Evolutionary conservation across 2,797 vertebrate species (phyloP).

Genomic region (Falco columbarius): DNA sequence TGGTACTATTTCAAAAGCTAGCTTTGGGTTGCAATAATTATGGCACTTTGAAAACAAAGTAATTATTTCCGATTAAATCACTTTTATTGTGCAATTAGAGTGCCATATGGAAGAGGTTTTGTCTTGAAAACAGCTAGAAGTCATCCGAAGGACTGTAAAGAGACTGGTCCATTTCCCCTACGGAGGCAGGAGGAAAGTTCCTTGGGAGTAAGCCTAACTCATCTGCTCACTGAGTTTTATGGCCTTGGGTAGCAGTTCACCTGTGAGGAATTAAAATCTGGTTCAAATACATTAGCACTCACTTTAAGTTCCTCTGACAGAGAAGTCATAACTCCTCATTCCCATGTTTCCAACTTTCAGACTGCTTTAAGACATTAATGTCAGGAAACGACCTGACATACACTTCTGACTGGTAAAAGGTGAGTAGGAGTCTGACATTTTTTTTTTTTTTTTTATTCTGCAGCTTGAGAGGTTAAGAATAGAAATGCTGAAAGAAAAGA

Average conservation of each 20-base stretch:
- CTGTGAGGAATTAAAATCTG: background rate
- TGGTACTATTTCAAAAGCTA: background rate
- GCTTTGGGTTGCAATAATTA: background rate
- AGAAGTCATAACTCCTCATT: background rate
- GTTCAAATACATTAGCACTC: background rate
- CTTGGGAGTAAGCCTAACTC: background rate
- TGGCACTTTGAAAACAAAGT: background rate
- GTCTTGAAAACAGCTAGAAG: background rate
- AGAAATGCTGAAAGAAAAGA: background rate
- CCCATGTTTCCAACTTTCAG: background rate
- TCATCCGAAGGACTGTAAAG: background rate
- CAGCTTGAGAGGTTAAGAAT: background rate
- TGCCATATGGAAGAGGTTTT: slow-evolving; percentile 2
- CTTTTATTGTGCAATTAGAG: slow-evolving; percentile 18
- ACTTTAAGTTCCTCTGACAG: background rate
- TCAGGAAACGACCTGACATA: background rate
- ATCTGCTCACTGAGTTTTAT: background rate
- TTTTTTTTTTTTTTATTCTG: background rate
- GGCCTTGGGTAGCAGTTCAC: background rate
- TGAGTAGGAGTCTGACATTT: background rate
- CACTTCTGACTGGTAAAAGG: background rate
- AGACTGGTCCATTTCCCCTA: background rate
- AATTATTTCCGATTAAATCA: slow-evolving; percentile 52
- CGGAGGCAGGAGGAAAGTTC: background rate
- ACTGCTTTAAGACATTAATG: slow-evolving; percentile 2